Percentiles rank a stretch among this genome's conserved stretches.
phyloP scores from a whole-genome alignment of 2,888 invertebrate genomes.

The Prenolepis imparis region DNA sequence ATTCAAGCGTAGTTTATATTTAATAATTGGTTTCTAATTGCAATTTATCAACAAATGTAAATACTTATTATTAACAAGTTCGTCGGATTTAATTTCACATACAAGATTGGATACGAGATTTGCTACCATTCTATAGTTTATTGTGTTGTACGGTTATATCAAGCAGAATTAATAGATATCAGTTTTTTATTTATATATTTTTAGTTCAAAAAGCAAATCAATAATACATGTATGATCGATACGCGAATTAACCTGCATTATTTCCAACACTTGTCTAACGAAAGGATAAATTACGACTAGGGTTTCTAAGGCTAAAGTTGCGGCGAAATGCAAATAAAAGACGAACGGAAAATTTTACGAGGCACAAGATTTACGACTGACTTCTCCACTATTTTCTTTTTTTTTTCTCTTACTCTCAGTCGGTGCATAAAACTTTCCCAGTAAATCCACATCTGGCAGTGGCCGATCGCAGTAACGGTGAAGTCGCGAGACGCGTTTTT shows the following conservation, averaged over 20 bases:
- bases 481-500: constrained; percentile 56
- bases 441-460: constrained; percentile 75
- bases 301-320: constrained; percentile 40
- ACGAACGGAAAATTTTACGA: constrained; percentile 73
- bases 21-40: constrained; percentile 60
- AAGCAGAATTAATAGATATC: constrained; percentile 17
- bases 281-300: constrained; percentile 48
- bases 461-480: constrained; percentile 68
- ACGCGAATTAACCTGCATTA: constrained; percentile 69
- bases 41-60: constrained; percentile 20
- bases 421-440: constrained; percentile 70
- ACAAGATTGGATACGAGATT: not conserved
- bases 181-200: not conserved
- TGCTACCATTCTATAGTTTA: not conserved
- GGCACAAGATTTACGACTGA: constrained; percentile 70
- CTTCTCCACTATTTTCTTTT: constrained; percentile 53
- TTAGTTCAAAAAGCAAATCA: constrained; percentile 4
- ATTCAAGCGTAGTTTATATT: constrained; percentile 52
- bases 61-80: constrained; percentile 31
- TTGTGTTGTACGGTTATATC: not conserved
- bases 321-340: constrained; percentile 69
- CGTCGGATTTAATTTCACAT: constrained; percentile 25
- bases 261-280: constrained; percentile 35
- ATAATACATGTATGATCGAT: not conserved
- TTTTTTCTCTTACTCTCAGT: constrained; percentile 60